Evolutionary conservation across 2,113 vertebrate species (phyloP).

Genomic region (Steatornis caripensis): DNA sequence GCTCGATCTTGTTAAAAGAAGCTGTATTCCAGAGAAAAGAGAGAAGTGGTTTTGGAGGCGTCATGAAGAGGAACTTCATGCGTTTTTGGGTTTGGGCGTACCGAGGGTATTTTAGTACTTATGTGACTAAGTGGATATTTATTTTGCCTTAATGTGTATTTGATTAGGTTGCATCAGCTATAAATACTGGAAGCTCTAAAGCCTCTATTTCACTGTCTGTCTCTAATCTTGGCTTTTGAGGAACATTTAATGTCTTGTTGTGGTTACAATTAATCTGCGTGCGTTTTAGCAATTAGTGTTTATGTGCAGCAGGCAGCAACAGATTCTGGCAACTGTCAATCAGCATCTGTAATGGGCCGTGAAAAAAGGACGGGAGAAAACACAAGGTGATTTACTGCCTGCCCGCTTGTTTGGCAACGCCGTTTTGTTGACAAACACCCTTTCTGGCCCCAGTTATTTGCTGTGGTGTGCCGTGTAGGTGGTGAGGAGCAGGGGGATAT

Average conservation of each 20-base stretch:
- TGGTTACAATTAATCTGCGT: conserved; percentile 45
- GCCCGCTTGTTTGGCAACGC: not conserved
- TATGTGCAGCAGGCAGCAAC: not conserved
- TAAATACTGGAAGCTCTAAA: conserved; percentile 30
- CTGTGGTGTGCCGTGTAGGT: not conserved
- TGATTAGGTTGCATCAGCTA: conserved; percentile 46
- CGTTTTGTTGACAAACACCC: not conserved
- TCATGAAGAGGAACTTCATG: not conserved
- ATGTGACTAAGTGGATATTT: conserved; percentile 35
- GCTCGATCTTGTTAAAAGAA: not conserved
- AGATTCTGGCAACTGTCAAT: conserved; percentile 14
- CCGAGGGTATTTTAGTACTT: not conserved
- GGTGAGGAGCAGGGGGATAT: not conserved
- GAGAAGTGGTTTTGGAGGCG: not conserved
- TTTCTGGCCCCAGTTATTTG: not conserved
- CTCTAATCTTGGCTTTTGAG: conserved; percentile 50
- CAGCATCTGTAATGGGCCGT: not conserved
- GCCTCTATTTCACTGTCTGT: not conserved
- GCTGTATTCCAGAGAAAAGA: not conserved
- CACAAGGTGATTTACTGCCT: not conserved
- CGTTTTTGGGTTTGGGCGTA: not conserved
- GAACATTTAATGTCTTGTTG: conserved; percentile 35
- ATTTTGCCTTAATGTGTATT: conserved; percentile 42
- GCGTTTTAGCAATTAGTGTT: conserved; percentile 46
- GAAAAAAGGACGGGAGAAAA: not conserved